phyloP scores from a whole-genome alignment of 1,140 invertebrate genomes.

The Amphibalanus amphitrite region DNA sequence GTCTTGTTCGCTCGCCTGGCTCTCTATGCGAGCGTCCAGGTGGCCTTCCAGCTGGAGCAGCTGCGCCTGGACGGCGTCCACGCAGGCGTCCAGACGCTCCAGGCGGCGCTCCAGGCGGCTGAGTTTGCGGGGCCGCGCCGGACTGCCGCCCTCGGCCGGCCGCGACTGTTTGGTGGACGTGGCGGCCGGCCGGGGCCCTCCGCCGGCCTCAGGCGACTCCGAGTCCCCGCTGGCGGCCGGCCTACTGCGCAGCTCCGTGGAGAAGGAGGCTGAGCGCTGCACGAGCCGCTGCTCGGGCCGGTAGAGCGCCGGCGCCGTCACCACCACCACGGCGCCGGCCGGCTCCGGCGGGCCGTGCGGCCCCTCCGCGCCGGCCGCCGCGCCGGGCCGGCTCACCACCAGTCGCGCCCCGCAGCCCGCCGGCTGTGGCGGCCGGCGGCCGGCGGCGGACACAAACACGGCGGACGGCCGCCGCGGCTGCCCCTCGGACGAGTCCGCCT shows the following conservation, averaged over 20 bases:
- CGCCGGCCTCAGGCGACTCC: no score
- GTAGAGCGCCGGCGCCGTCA: neutral
- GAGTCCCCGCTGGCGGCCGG: no score
- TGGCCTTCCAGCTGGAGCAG: neutral
- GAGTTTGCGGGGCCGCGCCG: neutral
- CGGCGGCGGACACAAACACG: no score
- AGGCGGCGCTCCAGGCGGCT: neutral
- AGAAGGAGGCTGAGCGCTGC: neutral
- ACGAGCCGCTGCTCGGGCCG: neutral
- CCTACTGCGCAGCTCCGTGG: neutral
- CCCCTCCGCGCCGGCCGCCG: no score
- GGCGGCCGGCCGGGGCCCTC: no score
- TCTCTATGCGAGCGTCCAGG: neutral
- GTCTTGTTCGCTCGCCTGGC: no score
- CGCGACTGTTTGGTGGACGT: no score
- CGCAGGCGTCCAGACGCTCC: neutral
- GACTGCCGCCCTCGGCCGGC: no score
- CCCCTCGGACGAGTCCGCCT: neutral
- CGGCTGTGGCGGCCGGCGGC: no score
- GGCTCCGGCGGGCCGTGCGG: neutral
- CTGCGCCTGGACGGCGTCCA: neutral
- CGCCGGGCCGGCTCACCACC: no score
- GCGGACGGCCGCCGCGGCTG: neutral
- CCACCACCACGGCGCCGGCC: neutral
- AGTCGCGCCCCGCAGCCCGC: no score